Conservation (phyloP, 1,140 invertebrate species). For the Stegodyphus dumicola region DNA sequence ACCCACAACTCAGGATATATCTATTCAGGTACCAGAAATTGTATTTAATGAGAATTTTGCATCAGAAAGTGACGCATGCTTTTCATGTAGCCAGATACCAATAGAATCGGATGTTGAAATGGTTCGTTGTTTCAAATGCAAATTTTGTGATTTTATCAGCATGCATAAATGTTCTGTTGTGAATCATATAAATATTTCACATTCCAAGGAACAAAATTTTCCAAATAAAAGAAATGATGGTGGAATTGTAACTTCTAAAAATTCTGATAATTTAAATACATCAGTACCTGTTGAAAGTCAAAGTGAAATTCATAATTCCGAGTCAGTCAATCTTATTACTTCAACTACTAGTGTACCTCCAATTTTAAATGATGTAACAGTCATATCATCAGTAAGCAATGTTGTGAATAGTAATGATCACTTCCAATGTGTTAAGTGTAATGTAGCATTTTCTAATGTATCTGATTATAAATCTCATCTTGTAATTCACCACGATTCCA, state of each 20-base stretch:
- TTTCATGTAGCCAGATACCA: slow-evolving; percentile 32
- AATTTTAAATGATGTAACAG: neutral
- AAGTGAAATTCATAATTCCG: neutral
- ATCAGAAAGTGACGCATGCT: slow-evolving; percentile 11
- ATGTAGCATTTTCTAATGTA: neutral
- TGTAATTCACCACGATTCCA: neutral
- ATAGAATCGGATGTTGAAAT: slow-evolving; percentile 32
- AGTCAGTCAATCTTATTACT: neutral
- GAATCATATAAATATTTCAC: slow-evolving; percentile 55
- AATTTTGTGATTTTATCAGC: slow-evolving; percentile 58
- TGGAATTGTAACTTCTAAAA: neutral
- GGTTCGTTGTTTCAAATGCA: slow-evolving; percentile 60
- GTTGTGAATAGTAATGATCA: neutral
- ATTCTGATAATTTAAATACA: slow-evolving; percentile 4
- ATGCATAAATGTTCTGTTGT: slow-evolving; percentile 49
- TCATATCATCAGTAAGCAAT: neutral
- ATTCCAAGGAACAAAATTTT: slow-evolving; percentile 22
- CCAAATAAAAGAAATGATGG: slow-evolving; percentile 19
- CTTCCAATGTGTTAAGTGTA: neutral
- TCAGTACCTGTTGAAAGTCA: neutral
- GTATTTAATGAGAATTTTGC: slow-evolving; percentile 1
- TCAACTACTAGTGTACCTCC: neutral
- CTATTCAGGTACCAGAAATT: slow-evolving; percentile 29
- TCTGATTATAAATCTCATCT: neutral
- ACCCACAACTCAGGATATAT: slow-evolving; percentile 31